phyloP scores from a whole-genome alignment of 2,888 invertebrate species.

The Lumbricus terrestris region DNA sequence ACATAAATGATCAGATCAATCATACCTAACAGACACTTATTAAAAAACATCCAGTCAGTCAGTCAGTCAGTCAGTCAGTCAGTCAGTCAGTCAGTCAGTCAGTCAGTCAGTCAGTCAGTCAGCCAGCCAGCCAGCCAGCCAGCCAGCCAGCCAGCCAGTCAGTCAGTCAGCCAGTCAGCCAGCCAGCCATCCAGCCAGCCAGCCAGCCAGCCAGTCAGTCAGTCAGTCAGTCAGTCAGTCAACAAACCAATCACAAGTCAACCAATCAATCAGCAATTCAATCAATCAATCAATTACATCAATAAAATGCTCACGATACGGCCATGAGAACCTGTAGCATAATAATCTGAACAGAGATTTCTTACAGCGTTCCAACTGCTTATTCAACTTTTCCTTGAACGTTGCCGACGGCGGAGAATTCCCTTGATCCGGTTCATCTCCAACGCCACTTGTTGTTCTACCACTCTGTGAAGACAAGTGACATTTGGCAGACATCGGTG shows the following conservation, averaged over 20 bases:
- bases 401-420: not conserved
- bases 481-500: not conserved
- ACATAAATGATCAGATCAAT: not conserved
- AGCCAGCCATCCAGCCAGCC: too few species aligned
- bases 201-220: too few species aligned
- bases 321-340: too few species aligned
- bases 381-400: not conserved
- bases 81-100: too few species aligned
- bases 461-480: not conserved
- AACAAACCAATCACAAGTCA: too few species aligned
- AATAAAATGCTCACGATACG: too few species aligned
- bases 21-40: not conserved
- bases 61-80: not conserved
- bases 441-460: not conserved
- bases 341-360: not conserved
- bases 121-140: too few species aligned
- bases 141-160: too few species aligned
- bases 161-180: too few species aligned
- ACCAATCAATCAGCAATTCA: not conserved
- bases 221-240: too few species aligned
- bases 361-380: conserved; percentile 3
- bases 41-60: not conserved
- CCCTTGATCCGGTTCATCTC: not conserved
- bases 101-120: too few species aligned
- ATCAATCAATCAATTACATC: not conserved